Evolutionary conservation across 2,797 vertebrate genomes (phyloP), one percentile per base, ranked within the genome.

Genomic region (Takifugu ocellatus): DNA sequence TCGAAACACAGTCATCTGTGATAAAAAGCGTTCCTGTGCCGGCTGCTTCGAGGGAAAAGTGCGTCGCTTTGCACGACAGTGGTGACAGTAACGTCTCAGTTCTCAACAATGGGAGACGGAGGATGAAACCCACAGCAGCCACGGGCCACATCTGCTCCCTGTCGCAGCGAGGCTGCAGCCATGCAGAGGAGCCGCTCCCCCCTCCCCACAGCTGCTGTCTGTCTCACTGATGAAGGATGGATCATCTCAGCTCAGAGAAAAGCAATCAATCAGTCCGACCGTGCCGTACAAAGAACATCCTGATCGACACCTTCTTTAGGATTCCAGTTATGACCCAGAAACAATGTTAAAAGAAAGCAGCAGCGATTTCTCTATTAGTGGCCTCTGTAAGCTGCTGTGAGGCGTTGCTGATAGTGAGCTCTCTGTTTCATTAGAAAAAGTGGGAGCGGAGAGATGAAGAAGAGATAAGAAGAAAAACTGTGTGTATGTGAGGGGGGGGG

Each of bases 91-190:
- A 56, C 68, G 46, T 70, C 74, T 79, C 52, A 58, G 61, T 55
- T 68, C 50, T 47, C 50, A 11, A 3, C 14, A 33, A 63, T n/a
- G 58, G 74, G 51, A 63, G 68, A 50, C 25, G 49, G 48, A 66
- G 68, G 39, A 64, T n/a, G 66, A 63, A 77, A 70, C 74, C 50
- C 77, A 74, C 67, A 72, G 42, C 71, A 75, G 77, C 76, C 77
- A 67, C 72, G 42, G 56, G 3, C n/a, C 87, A 81, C 83, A 84
- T 84, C 84, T 87, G 84, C 59, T 84, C 63, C 65, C 76, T 72
- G 79, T 85, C 83, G 83, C 63, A 50, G 51, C 39, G 7, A 71
- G 65, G 2, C 63, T 49, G 67, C 68, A 68, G 65, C 17, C 46
- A 77, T 53, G 71, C 59, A 77, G 78, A 72, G 31, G 12, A 80